Evolutionary conservation across 2,113 vertebrate species (phyloP), one percentile per base, ranked within the genome.

Genomic region (Columba livia): DNA sequence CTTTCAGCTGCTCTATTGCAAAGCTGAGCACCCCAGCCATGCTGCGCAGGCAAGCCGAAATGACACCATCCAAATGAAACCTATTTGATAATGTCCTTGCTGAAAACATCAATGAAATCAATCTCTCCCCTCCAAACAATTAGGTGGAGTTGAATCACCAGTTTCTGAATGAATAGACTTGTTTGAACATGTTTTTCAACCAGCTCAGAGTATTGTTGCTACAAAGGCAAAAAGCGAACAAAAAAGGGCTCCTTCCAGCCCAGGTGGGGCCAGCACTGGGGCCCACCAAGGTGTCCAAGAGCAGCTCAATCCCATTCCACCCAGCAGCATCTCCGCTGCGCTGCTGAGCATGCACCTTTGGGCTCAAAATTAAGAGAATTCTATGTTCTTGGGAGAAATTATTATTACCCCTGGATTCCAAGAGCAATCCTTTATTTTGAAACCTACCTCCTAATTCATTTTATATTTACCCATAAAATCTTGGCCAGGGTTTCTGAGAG

Each of bases 361-460:
- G 23, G 50, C 73, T 85, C 34, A 71, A 88, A 66, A 92, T 89
- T 18, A 77, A 92, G 70, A 93, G 66, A 47, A 79, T 82, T 81
- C 69, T 36, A 61, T 8, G 6, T 25, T 88, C 85, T 88, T 8
- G 5, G 25, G 28, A 85, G 69, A 70, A 89, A 93, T 89, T 65
- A 90, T 84, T 62, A 89, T 85, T 74, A 64, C 23, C 56, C 38
- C 34, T 75, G 64, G 25, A 61, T 51, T 96, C 90, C 81, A 90
- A 90, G 73, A 94, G 70, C 73, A 87, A 60, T 91, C 53, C 51
- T 72, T 90, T 92, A 93, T 85, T 86, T 94, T 93, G 93, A 96
- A 94, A 78, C 53, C 64, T 66, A 50, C 50, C 48, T 72, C 65
- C 54, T 87, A 83, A 92, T 85, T 97, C 86, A 69, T 80, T 96